Evolutionary conservation across 2,113 vertebrate genomes (phyloP), one percentile per base, ranked within the genome.

Genomic region (Podarcis muralis): DNA sequence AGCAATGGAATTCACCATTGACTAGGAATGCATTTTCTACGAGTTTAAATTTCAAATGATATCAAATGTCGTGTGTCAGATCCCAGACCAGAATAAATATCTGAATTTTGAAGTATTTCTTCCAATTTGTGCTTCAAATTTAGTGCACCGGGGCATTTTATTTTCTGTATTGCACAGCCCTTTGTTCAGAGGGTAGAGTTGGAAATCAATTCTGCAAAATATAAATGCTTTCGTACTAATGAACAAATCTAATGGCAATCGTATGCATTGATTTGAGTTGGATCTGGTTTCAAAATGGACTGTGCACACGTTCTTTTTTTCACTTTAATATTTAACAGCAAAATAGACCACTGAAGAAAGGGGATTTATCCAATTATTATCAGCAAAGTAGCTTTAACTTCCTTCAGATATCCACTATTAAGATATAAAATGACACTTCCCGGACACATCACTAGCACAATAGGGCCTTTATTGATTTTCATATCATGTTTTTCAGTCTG

Each of bases 361-460:
- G 96, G 90, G 89, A 95, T 91, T 97, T 94, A 95, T 95, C 92
- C 95, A 96, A 96, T 97, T 96, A 96, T 95, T 96, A 91, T 92
- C 94, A 96, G 95, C 90, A 95, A 97, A 97, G 94, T 91, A 96
- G 94, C 87, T 97, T 96, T 95, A 97, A 95, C 95, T 97, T 97
- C 94, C 96, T 95, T 93, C 94, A 92, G 95, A 92, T 95, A 96
- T 96, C 93, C 89, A 62, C 96, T 95, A 95, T 94, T 91, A 94
- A 97, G 93, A 95, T 95, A 96, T 92, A 97, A 97, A 97, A 96
- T 96, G 96, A 97, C 96, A 97, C 96, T 98, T 97, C 95, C 97
- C 59, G 88, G 96, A 97, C 96, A 96, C 96, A 97, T 96, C 95
- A 93, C 94, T 93, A 96, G 95, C 95, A 96, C 96, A 97, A 96